Evolutionary conservation across 2,797 vertebrate species (phyloP), one percentile per base, ranked within the genome.

Genomic region (Cryptoprocta ferox): DNA sequence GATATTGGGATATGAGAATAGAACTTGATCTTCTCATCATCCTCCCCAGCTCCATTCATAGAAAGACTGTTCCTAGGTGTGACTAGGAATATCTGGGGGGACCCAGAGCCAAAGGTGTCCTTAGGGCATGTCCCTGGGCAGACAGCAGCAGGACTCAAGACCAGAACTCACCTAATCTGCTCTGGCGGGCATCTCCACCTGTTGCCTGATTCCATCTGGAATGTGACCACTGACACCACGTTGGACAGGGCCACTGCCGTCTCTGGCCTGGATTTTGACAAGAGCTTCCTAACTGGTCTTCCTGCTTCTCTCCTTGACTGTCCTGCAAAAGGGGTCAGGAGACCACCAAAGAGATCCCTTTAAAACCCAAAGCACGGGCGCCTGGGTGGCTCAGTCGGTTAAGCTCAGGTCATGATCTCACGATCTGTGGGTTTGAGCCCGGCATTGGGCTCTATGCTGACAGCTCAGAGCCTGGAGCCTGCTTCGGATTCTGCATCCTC

Each of bases 131-230:
- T 37, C 35, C 3, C 71, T 82, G 65, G n/a, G 39, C 50, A 76
- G 32, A 85, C 2, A 70, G 12, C 4, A 32, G 42, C 85, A 65
- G 32, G 48, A 12, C 4, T 9, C 76, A 71, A 35, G 61, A 61
- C 19, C 6, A 10, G 10, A 70, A 63, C 59, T 16, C 65, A 42
- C 42, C 11, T 37, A 21, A 6, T 63, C 18, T 1, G 1, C 26
- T 61, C 32, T 7, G 5, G 18, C 19, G 21, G 35, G 5, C 0
- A 0, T 32, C 4, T n/a, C 73, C 5, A 19, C 37, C 50, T 11
- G 61, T 45, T 63, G 39, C 19, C 70, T 61, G 80, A 75, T 75
- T 90, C 50, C 32, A 35, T 80, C 65, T 32, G 30, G 61, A 42
- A 50, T 81, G 68, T 50, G 32, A 71, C 35, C n/a, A 39, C 21